phyloP scores from a whole-genome alignment of 1,140 invertebrate species.

The Heliconius eleuchia region DNA sequence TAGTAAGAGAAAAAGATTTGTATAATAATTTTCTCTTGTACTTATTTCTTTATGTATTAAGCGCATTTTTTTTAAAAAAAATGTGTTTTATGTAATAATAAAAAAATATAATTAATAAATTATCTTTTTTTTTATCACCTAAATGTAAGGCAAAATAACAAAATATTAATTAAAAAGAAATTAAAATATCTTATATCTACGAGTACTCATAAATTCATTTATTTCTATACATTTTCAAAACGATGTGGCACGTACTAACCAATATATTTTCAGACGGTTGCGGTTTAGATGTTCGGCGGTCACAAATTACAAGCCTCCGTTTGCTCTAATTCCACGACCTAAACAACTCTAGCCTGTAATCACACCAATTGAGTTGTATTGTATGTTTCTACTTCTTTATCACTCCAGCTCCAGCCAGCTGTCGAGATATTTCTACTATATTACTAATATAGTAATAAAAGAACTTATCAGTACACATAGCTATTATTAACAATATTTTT shows the following conservation, averaged over 20 bases:
- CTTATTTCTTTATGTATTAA: background rate
- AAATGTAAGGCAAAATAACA: background rate
- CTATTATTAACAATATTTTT: too few species aligned
- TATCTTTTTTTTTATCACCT: background rate
- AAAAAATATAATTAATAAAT: background rate
- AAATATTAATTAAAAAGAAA: too few species aligned
- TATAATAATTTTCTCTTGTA: background rate
- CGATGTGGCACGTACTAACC: background rate
- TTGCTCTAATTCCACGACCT: conserved; percentile 65
- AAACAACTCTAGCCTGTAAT: conserved; percentile 74
- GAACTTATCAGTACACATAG: too few species aligned
- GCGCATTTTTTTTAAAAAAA: background rate
- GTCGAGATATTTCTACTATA: background rate
- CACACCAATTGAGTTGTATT: conserved; percentile 51
- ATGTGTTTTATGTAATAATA: background rate
- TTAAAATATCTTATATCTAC: too few species aligned
- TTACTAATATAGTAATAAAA: too few species aligned
- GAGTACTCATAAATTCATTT: background rate
- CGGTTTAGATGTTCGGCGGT: conserved; percentile 49
- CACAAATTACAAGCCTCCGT: conserved; percentile 68
- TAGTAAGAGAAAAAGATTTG: background rate
- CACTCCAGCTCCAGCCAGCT: background rate
- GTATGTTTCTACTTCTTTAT: conserved; percentile 31
- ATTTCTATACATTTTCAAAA: background rate
- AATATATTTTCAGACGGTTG: conserved; percentile 29